These are phyloP conservation scores for Cabera pusaria DNA, from an alignment of 2,888 invertebrate genomes.

Conservation along the genomic window DNA sequence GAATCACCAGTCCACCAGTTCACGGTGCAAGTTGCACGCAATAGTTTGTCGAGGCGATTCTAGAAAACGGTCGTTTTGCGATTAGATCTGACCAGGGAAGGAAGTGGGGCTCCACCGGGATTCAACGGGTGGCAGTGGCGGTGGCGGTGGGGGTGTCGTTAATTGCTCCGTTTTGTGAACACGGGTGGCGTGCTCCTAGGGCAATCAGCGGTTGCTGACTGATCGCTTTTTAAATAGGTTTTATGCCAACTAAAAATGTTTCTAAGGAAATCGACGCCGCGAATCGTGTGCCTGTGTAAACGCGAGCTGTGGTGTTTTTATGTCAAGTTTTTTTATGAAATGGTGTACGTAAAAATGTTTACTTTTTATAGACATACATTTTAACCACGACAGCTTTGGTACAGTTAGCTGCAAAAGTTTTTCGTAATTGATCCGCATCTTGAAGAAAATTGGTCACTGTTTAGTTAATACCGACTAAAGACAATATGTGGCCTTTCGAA, in stretches of 20 bases:
- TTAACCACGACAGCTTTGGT: no score
- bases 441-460: no score
- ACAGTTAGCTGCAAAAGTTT: no score
- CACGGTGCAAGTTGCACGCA: constrained; percentile 61
- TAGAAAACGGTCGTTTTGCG: constrained; percentile 83
- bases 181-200: constrained; percentile 77
- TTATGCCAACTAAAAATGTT: constrained; percentile 79
- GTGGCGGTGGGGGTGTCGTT: constrained; percentile 71
- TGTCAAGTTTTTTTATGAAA: constrained; percentile 2
- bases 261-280: constrained; percentile 66
- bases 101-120: constrained; percentile 48
- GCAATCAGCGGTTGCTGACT: constrained; percentile 81
- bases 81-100: constrained; percentile 71
- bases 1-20: constrained; percentile 34
- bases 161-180: constrained; percentile 84
- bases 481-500: no score
- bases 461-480: no score
- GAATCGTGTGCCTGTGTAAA: constrained; percentile 59
- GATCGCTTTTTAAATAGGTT: constrained; percentile 84
- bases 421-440: no score
- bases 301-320: constrained; percentile 48
- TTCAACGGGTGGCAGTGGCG: no score
- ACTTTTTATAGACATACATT: no score
- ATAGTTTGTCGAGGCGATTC: constrained; percentile 80
- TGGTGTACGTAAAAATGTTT: no score